These are phyloP conservation scores for Sinocyclocheilus anshuiensis DNA, from an alignment of 2,113 vertebrate species.

Conservation along the genomic window DNA sequence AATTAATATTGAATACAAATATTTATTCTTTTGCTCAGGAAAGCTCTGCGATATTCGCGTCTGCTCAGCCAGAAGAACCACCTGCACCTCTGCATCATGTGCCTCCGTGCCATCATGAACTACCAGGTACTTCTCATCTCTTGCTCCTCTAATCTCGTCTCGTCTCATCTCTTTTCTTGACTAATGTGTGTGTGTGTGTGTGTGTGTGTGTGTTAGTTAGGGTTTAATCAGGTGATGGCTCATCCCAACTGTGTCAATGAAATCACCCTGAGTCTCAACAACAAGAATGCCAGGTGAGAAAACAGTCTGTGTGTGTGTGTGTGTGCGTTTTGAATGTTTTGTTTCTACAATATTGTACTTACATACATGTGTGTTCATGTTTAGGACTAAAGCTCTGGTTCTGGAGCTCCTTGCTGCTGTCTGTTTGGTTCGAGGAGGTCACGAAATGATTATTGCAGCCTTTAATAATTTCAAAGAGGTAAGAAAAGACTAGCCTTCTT, in stretches of 20 bases:
- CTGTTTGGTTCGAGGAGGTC: constrained; percentile 88
- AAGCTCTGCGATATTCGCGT: constrained; percentile 79
- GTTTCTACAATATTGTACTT: constrained; percentile 49
- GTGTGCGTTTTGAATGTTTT: neutral
- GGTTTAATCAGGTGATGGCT: constrained; percentile 94
- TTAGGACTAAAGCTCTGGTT: constrained; percentile 89
- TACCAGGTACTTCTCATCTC: constrained; percentile 83
- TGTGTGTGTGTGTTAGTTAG: constrained; percentile 75
- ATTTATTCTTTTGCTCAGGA: constrained; percentile 69
- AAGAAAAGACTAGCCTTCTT: constrained; percentile 17
- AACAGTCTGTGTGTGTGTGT: neutral
- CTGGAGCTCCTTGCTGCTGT: constrained; percentile 89
- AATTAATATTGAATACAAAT: neutral
- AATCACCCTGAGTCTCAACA: constrained; percentile 93
- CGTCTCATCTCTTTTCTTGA: neutral
- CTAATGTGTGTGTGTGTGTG: constrained; percentile 11
- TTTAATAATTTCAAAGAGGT: constrained; percentile 93
- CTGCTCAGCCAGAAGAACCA: constrained; percentile 86
- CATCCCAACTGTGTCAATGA: constrained; percentile 92
- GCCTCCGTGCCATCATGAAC: constrained; percentile 96
- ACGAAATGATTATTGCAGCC: constrained; percentile 87
- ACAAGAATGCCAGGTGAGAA: constrained; percentile 84
- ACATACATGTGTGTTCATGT: constrained; percentile 11
- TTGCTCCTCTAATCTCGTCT: neutral
- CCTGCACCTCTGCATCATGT: constrained; percentile 96